Conservation (phyloP, 2,113 vertebrate species). For the Ellobius talpinus region DNA sequence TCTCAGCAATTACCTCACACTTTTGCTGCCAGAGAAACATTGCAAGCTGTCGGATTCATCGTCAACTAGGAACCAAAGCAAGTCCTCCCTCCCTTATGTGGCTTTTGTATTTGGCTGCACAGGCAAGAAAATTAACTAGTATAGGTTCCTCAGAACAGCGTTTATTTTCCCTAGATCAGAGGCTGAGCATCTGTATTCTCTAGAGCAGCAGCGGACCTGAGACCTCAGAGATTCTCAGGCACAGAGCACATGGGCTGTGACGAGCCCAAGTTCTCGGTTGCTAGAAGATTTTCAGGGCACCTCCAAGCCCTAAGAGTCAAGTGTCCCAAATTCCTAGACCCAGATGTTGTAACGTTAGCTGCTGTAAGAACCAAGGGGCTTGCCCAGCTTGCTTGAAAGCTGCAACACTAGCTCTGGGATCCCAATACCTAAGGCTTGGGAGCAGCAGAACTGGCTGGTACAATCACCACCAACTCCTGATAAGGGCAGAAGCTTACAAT, state of each 20-base stretch:
- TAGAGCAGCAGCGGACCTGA: neutral
- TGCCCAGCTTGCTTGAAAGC: neutral
- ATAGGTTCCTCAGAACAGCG: neutral
- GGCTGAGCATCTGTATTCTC: neutral
- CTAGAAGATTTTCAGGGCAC: neutral
- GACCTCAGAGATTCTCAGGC: neutral
- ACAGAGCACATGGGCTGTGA: too few species aligned
- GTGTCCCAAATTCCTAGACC: neutral
- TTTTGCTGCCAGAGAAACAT: neutral
- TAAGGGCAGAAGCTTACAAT: neutral
- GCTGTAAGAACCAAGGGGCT: neutral
- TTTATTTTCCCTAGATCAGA: neutral
- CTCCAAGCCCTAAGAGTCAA: neutral
- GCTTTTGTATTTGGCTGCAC: neutral
- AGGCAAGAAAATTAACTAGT: neutral
- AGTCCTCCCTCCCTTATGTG: neutral
- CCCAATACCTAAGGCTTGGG: neutral
- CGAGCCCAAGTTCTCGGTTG: too few species aligned
- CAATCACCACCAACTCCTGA: neutral
- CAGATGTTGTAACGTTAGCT: neutral
- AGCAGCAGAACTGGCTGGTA: neutral
- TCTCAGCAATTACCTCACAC: neutral
- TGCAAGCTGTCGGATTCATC: neutral
- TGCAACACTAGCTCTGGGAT: too few species aligned
- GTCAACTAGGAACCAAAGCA: neutral